Conservation (phyloP, 2,888 invertebrate species). For the Troides aeacus region DNA sequence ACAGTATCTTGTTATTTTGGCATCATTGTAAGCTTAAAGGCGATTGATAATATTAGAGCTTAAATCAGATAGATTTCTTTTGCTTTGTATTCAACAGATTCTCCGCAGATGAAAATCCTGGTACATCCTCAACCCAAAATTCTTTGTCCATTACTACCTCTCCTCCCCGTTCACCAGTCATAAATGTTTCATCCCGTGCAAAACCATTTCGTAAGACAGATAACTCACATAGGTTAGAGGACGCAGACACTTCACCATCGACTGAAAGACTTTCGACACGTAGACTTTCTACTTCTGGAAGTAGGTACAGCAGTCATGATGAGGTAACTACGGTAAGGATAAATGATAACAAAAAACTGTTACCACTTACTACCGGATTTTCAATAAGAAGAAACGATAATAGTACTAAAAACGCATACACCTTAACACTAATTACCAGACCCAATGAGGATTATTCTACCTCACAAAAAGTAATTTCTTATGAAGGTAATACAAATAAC, state of each 20-base stretch:
- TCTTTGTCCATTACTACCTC: constrained; percentile 58
- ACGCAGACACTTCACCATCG: constrained; percentile 57
- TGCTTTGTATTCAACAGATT: constrained; percentile 81
- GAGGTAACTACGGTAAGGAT: constrained; percentile 50
- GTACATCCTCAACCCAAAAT: constrained; percentile 66
- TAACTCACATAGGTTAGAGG: constrained; percentile 60
- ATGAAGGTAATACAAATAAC: constrained; percentile 35
- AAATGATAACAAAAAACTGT: constrained; percentile 57
- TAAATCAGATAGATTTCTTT: constrained; percentile 73
- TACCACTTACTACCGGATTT: constrained; percentile 74
- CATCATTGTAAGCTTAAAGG: constrained; percentile 30
- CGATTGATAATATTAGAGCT: constrained; percentile 49
- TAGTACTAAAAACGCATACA: constrained; percentile 69
- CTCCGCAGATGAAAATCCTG: constrained; percentile 75
- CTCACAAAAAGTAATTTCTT: constrained; percentile 35
- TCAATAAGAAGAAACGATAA: constrained; percentile 67
- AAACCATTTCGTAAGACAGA: constrained; percentile 76
- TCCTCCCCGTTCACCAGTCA: constrained; percentile 51
- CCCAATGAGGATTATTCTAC: constrained; percentile 56
- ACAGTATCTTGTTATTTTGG: constrained; percentile 32
- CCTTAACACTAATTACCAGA: constrained; percentile 66
- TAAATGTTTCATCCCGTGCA: constrained; percentile 71
- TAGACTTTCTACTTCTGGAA: constrained; percentile 53
- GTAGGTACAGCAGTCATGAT: constrained; percentile 56
- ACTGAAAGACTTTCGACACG: constrained; percentile 56